Evolutionary conservation across 2,888 invertebrate species (phyloP).

Genomic region (Uloborus plumipes): DNA sequence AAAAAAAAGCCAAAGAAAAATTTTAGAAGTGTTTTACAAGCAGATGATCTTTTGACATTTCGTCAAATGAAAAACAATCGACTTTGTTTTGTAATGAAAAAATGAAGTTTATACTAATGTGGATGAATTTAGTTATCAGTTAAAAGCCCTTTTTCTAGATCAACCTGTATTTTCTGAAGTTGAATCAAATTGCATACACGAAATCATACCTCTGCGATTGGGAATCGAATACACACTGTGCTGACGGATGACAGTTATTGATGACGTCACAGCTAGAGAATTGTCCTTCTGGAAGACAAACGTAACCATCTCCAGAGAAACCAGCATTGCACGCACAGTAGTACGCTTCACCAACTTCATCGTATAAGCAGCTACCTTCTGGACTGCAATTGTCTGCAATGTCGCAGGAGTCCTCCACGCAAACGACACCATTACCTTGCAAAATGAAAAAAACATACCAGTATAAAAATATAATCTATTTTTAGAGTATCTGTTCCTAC

Average conservation of each 20-base stretch:
- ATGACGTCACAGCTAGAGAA: constrained; percentile 78
- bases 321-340: constrained; percentile 71
- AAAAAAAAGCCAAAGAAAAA: no score
- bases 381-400: constrained; percentile 74
- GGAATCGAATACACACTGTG: constrained; percentile 77
- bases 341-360: constrained; percentile 67
- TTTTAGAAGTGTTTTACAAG: no score
- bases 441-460: constrained; percentile 70
- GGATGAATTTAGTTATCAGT: neutral
- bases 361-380: constrained; percentile 66
- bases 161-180: neutral
- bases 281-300: constrained; percentile 67
- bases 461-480: no score
- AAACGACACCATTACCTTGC: constrained; percentile 82
- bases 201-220: constrained; percentile 54
- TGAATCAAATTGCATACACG: no score
- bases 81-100: no score
- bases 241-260: constrained; percentile 86
- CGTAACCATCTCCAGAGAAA: constrained; percentile 72
- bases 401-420: constrained; percentile 75
- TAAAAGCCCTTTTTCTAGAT: neutral
- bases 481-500: no score
- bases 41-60: no score
- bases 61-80: neutral
- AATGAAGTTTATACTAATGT: no score